These are phyloP conservation scores for Drosophila baimaii DNA, from an alignment of 1,140 invertebrate genomes.

Conservation along the genomic window DNA sequence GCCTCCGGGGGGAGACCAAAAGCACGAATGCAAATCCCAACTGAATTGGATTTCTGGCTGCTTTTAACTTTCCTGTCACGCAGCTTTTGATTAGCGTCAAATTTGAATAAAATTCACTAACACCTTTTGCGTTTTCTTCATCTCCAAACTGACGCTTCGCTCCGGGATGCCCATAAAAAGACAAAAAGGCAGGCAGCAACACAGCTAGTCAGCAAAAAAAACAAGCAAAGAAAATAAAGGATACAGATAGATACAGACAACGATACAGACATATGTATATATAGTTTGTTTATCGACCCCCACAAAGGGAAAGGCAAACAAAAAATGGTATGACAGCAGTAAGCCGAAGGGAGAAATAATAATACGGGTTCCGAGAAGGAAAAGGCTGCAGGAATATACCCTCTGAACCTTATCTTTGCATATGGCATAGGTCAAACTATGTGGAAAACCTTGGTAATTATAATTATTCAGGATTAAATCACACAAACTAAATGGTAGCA, in stretches of 20 bases:
- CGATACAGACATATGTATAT: slow-evolving; percentile 41
- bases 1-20: slow-evolving; percentile 18
- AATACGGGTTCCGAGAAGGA: slow-evolving; percentile 1
- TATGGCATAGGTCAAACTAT: slow-evolving; percentile 1
- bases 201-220: slow-evolving; percentile 65
- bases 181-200: slow-evolving; percentile 25
- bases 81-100: slow-evolving; percentile 76
- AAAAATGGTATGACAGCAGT: slow-evolving; percentile 26
- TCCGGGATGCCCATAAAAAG: slow-evolving; percentile 61
- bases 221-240: slow-evolving; percentile 51
- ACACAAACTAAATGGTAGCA: background rate
- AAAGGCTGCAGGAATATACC: background rate
- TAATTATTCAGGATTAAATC: slow-evolving; percentile 7
- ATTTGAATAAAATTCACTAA: slow-evolving; percentile 81
- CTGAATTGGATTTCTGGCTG: slow-evolving; percentile 39
- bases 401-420: background rate
- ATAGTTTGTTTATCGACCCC: slow-evolving; percentile 63
- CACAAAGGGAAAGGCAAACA: slow-evolving; percentile 18
- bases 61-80: slow-evolving; percentile 66
- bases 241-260: slow-evolving; percentile 27
- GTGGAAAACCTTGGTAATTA: slow-evolving; percentile 3
- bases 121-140: slow-evolving; percentile 49
- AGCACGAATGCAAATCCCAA: slow-evolving; percentile 28
- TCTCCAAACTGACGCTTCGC: background rate
- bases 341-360: slow-evolving; percentile 31